phyloP scores from a whole-genome alignment of 2,888 invertebrate species.

The Leucoptera coffeella region DNA sequence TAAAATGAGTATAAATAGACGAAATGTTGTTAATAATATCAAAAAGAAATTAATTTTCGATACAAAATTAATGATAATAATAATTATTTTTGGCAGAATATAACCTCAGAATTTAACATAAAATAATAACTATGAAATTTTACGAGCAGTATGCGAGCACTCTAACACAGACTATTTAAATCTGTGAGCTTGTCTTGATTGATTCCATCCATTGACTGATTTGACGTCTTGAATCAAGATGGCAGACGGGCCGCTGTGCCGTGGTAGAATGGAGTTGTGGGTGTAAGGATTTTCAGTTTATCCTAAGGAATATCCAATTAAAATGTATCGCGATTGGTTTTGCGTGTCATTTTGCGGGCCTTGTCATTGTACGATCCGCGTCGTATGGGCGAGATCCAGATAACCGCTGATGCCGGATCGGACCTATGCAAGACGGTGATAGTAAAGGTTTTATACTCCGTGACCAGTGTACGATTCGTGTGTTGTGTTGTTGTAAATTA shows the following conservation, averaged over 20 bases:
- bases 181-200: too few species aligned
- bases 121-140: too few species aligned
- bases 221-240: slow-evolving; percentile 70
- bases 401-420: slow-evolving; percentile 50
- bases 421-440: slow-evolving; percentile 48
- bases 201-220: slow-evolving; percentile 34
- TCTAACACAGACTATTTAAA: too few species aligned
- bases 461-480: slow-evolving; percentile 45
- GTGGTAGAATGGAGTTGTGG: slow-evolving; percentile 64
- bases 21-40: too few species aligned
- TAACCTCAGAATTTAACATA: too few species aligned
- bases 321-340: slow-evolving; percentile 56
- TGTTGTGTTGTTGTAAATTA: slow-evolving; percentile 48
- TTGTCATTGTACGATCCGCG: slow-evolving; percentile 49
- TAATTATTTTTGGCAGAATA: too few species aligned
- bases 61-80: too few species aligned
- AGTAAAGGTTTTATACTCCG: slow-evolving; percentile 39
- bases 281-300: slow-evolving; percentile 72
- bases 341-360: slow-evolving; percentile 48
- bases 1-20: too few species aligned
- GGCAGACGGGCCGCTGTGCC: slow-evolving; percentile 66
- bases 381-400: slow-evolving; percentile 54
- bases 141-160: too few species aligned
- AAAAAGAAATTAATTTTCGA: too few species aligned
- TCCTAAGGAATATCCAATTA: slow-evolving; percentile 57